Evolutionary conservation across 2,888 invertebrate genomes (phyloP), one percentile per base, ranked within the genome.

Genomic region (Lycaena phlaeas): DNA sequence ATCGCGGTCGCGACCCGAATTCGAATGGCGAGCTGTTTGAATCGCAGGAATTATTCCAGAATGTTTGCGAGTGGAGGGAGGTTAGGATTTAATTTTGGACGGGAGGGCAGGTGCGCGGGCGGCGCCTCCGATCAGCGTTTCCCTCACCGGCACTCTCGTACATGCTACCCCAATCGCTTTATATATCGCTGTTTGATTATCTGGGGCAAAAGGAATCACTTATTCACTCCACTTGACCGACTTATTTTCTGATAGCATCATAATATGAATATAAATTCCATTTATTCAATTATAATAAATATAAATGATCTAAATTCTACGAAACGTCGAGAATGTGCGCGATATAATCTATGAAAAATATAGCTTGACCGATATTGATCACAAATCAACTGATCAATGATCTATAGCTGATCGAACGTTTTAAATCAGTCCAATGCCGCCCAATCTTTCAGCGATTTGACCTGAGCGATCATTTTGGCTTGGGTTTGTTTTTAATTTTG

Each of bases 91-190:
- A 82, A 84, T 74, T 84, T 82, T 82, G 82, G 85, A 82, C 79
- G 82, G 81, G 82, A 79, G 66, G 78, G 84, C 84, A 84, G 81
- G 82, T 84, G 84, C 81, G 84, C 82, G 78, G 81, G 84, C 77
- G 81, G 65, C 71, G 76, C 61, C 72, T 68, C 64, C 70, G 68
- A 70, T 53, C 68, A 59, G 61, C 61, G 68, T 69, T 74, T 69
- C 65, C 68, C 56, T 53, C 56, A 56, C 5, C 22, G 3, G 3
- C 2, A 22, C 22, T 2, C 22, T 2, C 22, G 4, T 18, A 5
- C 4, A 3, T 18, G 18, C 5, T 22, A 22, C 38, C 45, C 62
- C 51, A 61, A 56, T 54, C 57, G 56, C 58, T 58, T 51, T 53
- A 48, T 54, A 54, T 57, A 61, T 54, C 30, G 31, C 46, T 48